Evolutionary conservation across 2,113 vertebrate genomes (phyloP).

Genomic region (Hirundichthys speculiger): DNA sequence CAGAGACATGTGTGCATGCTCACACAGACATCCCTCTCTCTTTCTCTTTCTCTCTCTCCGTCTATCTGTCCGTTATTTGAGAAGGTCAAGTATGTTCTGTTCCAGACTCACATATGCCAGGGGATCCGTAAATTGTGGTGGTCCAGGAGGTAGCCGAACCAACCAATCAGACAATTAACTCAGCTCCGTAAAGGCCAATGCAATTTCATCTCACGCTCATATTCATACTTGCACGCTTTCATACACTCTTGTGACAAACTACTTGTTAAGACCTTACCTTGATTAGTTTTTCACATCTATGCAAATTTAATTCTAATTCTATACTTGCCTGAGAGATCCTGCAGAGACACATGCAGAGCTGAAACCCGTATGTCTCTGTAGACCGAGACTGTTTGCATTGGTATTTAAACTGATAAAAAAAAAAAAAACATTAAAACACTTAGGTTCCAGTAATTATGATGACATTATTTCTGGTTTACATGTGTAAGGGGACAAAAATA

Average conservation of each 20-base stretch:
- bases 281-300: slow-evolving; percentile 42
- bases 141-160: slow-evolving; percentile 53
- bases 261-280: slow-evolving; percentile 32
- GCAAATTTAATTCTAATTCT: slow-evolving; percentile 14
- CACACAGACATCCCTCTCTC: slow-evolving; percentile 25
- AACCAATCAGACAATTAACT: slow-evolving; percentile 75
- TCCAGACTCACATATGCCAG: slow-evolving; percentile 54
- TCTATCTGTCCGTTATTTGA: slow-evolving; percentile 48
- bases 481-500: too few relatives aligned
- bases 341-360: too few relatives aligned
- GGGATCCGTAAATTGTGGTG: slow-evolving; percentile 67
- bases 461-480: too few relatives aligned
- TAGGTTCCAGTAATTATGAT: too few relatives aligned
- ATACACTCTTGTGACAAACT: slow-evolving; percentile 1
- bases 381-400: too few relatives aligned
- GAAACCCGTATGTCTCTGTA: too few relatives aligned
- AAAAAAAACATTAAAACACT: too few relatives aligned
- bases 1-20: slow-evolving; percentile 5
- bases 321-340: slow-evolving; percentile 26
- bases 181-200: slow-evolving; percentile 60
- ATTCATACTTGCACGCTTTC: slow-evolving; percentile 5
- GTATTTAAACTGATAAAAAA: too few relatives aligned
- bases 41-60: slow-evolving; percentile 26
- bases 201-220: slow-evolving; percentile 57
- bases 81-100: slow-evolving; percentile 72